Percentiles rank a stretch among this genome's conserved stretches.
These are phyloP conservation scores for Leucophora obtusa DNA, from an alignment of 2,888 invertebrate species.

Conservation along the genomic window DNA sequence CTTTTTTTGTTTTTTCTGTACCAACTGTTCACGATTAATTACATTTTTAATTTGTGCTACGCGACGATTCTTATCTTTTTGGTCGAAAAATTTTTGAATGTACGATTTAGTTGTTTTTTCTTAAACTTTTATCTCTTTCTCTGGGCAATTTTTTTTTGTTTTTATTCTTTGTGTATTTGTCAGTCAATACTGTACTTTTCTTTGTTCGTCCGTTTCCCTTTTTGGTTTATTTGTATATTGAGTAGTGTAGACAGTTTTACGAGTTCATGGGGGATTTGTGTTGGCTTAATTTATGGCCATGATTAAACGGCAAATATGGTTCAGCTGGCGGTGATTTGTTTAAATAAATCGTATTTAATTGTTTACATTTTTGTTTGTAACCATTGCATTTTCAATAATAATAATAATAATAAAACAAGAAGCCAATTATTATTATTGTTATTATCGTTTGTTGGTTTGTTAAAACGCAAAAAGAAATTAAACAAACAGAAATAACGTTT, in stretches of 20 bases:
- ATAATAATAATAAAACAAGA: constrained; percentile 10
- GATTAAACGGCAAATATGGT: constrained; percentile 63
- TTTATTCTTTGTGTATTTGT: constrained; percentile 11
- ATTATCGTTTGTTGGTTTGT: constrained; percentile 4
- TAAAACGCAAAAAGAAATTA: constrained; percentile 13
- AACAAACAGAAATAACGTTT: neutral
- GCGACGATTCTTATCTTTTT: constrained; percentile 49
- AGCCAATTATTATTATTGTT: constrained; percentile 42
- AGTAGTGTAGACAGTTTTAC: constrained; percentile 60
- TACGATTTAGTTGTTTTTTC: constrained; percentile 15
- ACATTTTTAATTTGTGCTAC: constrained; percentile 61
- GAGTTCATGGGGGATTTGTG: constrained; percentile 60
- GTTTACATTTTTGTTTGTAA: constrained; percentile 45
- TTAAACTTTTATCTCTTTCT: neutral
- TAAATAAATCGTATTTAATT: constrained; percentile 60
- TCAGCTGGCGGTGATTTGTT: constrained; percentile 61
- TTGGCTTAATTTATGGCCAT: constrained; percentile 62
- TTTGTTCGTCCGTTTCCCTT: neutral
- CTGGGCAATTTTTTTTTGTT: neutral
- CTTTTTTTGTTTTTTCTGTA: constrained; percentile 19
- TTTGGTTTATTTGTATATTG: constrained; percentile 39
- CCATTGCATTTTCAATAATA: constrained; percentile 47
- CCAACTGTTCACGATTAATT: constrained; percentile 60
- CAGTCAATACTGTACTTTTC: neutral
- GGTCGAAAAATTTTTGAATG: constrained; percentile 22